A percentile compares a stretch with the other conserved stretches of the same genome.
These are phyloP conservation scores for Ganaspis brasiliensis DNA, from an alignment of 2,888 invertebrate genomes.

Conservation along the genomic window DNA sequence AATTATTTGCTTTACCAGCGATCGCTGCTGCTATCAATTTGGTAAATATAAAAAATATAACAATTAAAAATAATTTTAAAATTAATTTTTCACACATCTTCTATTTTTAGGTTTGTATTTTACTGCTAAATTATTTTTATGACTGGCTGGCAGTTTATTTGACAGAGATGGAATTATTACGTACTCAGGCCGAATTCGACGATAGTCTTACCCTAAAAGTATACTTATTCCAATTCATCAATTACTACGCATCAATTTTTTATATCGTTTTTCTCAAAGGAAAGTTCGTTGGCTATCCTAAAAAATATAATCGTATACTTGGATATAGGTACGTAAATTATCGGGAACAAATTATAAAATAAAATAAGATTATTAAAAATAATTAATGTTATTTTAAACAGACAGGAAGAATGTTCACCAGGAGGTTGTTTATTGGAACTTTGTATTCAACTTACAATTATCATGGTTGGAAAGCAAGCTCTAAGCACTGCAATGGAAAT, in stretches of 20 bases:
- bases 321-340: constrained; percentile 77
- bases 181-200: constrained; percentile 93
- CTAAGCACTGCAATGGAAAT: constrained; percentile 90
- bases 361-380: background rate
- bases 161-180: constrained; percentile 88
- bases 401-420: constrained; percentile 86
- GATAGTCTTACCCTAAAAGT: constrained; percentile 93
- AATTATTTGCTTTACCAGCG: constrained; percentile 86
- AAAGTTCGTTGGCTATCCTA: constrained; percentile 90
- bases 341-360: background rate
- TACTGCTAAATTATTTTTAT: constrained; percentile 88
- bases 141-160: constrained; percentile 85
- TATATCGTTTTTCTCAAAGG: constrained; percentile 91
- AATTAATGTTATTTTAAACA: constrained; percentile 45
- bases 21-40: constrained; percentile 91
- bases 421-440: constrained; percentile 94
- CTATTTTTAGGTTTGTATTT: constrained; percentile 83
- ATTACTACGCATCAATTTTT: constrained; percentile 93
- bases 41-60: constrained; percentile 80
- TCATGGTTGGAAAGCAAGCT: constrained; percentile 93
- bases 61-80: no score
- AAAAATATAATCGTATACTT: constrained; percentile 88
- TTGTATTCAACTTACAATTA: constrained; percentile 91
- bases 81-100: background rate
- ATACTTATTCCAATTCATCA: constrained; percentile 93